Conservation (phyloP, 2,888 invertebrate species). For the Leucania comma region DNA sequence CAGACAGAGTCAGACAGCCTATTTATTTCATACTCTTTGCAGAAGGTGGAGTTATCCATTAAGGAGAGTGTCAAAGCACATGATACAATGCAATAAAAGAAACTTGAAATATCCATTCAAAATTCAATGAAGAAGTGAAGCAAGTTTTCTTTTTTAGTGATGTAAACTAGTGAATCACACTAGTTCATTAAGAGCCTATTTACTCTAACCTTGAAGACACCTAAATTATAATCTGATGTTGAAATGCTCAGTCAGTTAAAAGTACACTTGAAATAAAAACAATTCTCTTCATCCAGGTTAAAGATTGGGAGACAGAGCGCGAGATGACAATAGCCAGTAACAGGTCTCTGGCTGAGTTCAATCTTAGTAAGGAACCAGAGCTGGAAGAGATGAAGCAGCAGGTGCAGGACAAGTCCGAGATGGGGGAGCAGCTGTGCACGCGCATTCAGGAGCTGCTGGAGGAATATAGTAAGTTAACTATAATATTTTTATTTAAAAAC, state of each 20-base stretch:
- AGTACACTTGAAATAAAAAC: background rate
- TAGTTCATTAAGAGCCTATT: no score
- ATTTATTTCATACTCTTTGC: no score
- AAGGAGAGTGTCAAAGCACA: background rate
- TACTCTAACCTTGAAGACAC: no score
- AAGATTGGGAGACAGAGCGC: conserved; percentile 95
- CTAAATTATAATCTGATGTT: no score
- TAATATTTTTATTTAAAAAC: no score
- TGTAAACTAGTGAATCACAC: no score
- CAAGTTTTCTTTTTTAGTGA: no score
- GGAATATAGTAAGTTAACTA: conserved; percentile 92
- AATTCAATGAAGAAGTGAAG: no score
- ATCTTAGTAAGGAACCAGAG: conserved; percentile 96
- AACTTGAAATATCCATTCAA: no score
- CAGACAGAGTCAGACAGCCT: no score
- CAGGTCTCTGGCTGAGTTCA: conserved; percentile 97
- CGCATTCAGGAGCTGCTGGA: conserved; percentile 94
- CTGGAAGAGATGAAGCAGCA: conserved; percentile 94
- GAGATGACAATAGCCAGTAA: conserved; percentile 97
- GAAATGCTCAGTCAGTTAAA: no score
- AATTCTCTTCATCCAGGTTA: conserved; percentile 89
- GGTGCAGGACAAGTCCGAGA: conserved; percentile 92
- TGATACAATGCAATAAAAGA: background rate
- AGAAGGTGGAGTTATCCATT: no score
- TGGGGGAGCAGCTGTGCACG: conserved; percentile 92